These are phyloP conservation scores for Kuschelorhynchus macadamiae DNA, from an alignment of 2,888 invertebrate genomes.

Conservation along the genomic window DNA sequence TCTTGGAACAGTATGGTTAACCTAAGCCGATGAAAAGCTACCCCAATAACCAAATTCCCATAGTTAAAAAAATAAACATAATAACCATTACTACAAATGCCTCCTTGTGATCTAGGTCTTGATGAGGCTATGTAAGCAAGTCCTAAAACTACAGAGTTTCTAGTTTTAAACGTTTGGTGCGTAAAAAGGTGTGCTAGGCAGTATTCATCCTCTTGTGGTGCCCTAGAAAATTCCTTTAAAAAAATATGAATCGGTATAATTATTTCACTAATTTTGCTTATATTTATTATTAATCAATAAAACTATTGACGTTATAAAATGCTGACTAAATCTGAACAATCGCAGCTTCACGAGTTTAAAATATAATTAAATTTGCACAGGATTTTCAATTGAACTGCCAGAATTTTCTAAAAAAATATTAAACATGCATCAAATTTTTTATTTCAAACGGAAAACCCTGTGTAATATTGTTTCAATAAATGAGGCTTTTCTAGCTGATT, in stretches of 20 bases:
- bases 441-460: no score
- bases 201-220: constrained; percentile 63
- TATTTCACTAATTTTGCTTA: constrained; percentile 6
- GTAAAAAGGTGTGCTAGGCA: constrained; percentile 72
- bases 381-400: no score
- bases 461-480: no score
- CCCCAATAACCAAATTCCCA: no score
- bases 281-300: constrained; percentile 6
- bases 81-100: constrained; percentile 70
- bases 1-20: no score
- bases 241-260: constrained; percentile 4
- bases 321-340: neutral
- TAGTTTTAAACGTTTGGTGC: constrained; percentile 70
- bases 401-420: no score
- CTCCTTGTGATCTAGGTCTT: constrained; percentile 68
- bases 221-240: constrained; percentile 69
- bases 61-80: no score
- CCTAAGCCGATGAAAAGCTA: no score
- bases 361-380: no score
- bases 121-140: constrained; percentile 72
- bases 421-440: no score
- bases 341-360: no score
- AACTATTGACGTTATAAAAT: neutral
- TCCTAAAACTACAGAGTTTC: constrained; percentile 69
- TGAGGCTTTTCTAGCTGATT: no score